Conservation (phyloP, 2,797 vertebrate species). For the Lacerta viridis region DNA sequence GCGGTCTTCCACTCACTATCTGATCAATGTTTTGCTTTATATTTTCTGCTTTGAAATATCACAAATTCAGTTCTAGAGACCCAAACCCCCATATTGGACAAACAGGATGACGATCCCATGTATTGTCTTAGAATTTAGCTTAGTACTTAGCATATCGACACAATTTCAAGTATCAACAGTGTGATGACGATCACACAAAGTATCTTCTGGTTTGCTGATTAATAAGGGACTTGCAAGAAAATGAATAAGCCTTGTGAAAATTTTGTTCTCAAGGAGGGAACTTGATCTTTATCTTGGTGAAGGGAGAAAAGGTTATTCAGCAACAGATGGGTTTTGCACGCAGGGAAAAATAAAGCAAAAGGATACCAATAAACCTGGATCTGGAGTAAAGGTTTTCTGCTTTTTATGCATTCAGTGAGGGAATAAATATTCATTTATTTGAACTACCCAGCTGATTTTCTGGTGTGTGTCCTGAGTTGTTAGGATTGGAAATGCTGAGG, state of each 20-base stretch:
- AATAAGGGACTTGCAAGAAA: background rate
- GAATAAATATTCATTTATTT: conserved; percentile 34
- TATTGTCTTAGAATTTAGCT: background rate
- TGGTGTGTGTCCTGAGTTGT: conserved; percentile 31
- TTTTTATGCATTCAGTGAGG: background rate
- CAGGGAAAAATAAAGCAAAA: background rate
- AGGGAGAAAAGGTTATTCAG: background rate
- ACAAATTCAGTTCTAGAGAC: background rate
- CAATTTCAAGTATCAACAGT: conserved; percentile 17
- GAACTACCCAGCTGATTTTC: conserved; percentile 28
- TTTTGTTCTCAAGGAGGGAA: background rate
- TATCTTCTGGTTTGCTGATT: conserved; percentile 19
- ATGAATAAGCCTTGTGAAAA: conserved; percentile 5
- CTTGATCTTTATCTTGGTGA: background rate
- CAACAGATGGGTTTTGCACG: background rate
- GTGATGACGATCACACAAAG: background rate
- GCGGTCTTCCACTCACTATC: background rate
- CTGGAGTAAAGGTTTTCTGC: background rate
- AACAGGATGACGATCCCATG: background rate
- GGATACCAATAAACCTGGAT: conserved; percentile 1
- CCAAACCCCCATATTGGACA: background rate
- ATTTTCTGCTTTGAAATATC: background rate
- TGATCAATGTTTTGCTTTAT: conserved; percentile 3
- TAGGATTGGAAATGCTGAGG: conserved; percentile 24
- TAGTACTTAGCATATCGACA: background rate